Conservation (phyloP, 2,888 invertebrate genomes). For the Hermaeophaga mercurialis region DNA sequence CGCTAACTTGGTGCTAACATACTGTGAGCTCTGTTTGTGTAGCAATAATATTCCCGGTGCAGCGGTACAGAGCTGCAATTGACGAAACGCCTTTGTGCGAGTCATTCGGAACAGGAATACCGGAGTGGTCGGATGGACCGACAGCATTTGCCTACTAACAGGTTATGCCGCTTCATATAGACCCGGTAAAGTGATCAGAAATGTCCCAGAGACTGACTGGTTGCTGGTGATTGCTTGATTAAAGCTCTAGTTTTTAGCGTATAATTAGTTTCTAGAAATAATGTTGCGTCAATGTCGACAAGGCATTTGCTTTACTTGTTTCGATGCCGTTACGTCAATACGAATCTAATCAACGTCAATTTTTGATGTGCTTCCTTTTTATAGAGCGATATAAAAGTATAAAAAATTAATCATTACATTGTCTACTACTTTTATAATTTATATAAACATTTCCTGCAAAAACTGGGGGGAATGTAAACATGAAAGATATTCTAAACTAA, state of each 20-base stretch:
- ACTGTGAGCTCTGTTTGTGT: conserved; percentile 52
- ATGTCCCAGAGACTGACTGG: conserved; percentile 6
- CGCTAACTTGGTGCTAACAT: conserved; percentile 53
- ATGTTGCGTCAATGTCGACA: too few relatives aligned
- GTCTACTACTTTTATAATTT: too few relatives aligned
- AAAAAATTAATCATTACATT: too few relatives aligned
- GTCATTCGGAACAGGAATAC: conserved; percentile 26
- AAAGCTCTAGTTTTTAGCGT: conserved; percentile 2
- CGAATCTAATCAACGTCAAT: too few relatives aligned
- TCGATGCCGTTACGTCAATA: too few relatives aligned
- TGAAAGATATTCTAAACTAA: too few relatives aligned
- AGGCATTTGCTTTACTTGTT: too few relatives aligned
- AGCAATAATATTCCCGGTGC: conserved; percentile 48
- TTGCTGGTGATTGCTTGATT: conserved; percentile 3
- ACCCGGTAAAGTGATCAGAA: conserved; percentile 18
- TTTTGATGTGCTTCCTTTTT: too few relatives aligned
- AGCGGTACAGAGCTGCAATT: conserved; percentile 35
- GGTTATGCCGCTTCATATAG: conserved; percentile 42
- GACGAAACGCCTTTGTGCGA: conserved; percentile 44
- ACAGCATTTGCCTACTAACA: conserved; percentile 52
- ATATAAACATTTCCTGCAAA: too few relatives aligned
- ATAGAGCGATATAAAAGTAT: too few relatives aligned
- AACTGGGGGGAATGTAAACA: too few relatives aligned
- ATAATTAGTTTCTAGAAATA: not conserved
- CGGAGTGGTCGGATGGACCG: conserved; percentile 38